Evolutionary conservation across 1,140 invertebrate species (phyloP).

Genomic region (fruit fly (Drosophila melanogaster)): DNA sequence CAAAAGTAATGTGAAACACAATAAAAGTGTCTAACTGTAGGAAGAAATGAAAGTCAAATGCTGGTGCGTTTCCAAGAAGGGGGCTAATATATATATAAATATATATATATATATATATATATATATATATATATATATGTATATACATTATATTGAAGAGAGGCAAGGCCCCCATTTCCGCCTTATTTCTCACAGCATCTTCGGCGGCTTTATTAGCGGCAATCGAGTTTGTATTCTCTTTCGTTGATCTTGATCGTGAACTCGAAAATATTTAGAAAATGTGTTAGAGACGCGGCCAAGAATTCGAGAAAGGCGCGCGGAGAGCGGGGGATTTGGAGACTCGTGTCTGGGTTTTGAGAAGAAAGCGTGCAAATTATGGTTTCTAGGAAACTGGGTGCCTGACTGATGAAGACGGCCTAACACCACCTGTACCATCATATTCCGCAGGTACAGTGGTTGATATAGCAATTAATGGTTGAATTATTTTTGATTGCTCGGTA

Average conservation of each 20-base stretch:
- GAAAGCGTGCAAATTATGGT: constrained; percentile 76
- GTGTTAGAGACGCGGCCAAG: constrained; percentile 61
- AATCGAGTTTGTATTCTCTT: constrained; percentile 59
- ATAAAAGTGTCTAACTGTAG: constrained; percentile 79
- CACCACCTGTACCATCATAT: constrained; percentile 6
- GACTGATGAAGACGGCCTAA: constrained; percentile 10
- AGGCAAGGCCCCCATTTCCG: neutral
- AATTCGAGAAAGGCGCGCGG: constrained; percentile 24
- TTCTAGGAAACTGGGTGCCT: constrained; percentile 46
- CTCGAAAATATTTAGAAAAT: constrained; percentile 74
- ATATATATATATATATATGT: neutral
- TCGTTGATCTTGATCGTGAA: constrained; percentile 64
- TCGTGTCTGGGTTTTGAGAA: constrained; percentile 60
- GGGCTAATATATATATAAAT: neutral
- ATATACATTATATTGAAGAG: neutral
- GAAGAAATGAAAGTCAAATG: constrained; percentile 78
- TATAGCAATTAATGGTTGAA: constrained; percentile 23
- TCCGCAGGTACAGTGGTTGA: constrained; percentile 4
- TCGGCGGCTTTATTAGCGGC: constrained; percentile 68
- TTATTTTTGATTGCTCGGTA: neutral
- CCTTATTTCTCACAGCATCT: constrained; percentile 51
- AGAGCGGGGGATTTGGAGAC: constrained; percentile 15
- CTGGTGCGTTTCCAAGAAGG: neutral
- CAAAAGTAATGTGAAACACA: constrained; percentile 71
- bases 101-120: neutral